These are phyloP conservation scores for Sebastolobus alascanus DNA, from an alignment of 2,797 vertebrate species.

Conservation along the genomic window DNA sequence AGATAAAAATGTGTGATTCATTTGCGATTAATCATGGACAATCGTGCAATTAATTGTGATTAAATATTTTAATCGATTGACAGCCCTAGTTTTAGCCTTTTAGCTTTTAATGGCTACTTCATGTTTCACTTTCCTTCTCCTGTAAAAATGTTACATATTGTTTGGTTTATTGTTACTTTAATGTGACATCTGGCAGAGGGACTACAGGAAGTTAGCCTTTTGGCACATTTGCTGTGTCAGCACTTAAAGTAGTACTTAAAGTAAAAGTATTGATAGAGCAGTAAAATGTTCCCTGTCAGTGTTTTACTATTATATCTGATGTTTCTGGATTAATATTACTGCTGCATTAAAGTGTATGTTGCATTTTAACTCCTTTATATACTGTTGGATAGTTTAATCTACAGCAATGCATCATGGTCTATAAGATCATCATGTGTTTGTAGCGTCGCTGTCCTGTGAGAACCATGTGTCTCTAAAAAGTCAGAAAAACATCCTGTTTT, in stretches of 20 bases:
- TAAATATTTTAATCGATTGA: too few relatives aligned
- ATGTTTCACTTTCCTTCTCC: background rate
- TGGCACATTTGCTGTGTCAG: background rate
- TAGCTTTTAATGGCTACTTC: background rate
- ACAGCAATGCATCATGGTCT: too few relatives aligned
- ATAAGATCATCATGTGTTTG: too few relatives aligned
- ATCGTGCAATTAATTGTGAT: rapidly evolving
- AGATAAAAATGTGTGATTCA: too few relatives aligned
- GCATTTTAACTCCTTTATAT: too few relatives aligned
- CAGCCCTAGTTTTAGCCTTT: background rate
- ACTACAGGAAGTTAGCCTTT: background rate
- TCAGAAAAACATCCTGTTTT: too few relatives aligned
- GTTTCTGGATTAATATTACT: background rate
- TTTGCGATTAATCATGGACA: too few relatives aligned
- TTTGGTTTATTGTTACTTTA: background rate
- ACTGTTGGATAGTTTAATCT: too few relatives aligned
- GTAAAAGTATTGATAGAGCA: background rate
- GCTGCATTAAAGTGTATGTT: background rate
- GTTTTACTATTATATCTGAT: background rate
- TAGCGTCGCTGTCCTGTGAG: too few relatives aligned
- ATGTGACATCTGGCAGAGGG: background rate
- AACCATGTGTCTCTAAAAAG: too few relatives aligned
- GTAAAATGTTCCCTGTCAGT: background rate
- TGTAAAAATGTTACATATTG: background rate
- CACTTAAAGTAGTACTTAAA: too few relatives aligned